Base-by-base conservation (phyloP, 2,113 vertebrate genomes). In the Caranx ignobilis region DNA sequence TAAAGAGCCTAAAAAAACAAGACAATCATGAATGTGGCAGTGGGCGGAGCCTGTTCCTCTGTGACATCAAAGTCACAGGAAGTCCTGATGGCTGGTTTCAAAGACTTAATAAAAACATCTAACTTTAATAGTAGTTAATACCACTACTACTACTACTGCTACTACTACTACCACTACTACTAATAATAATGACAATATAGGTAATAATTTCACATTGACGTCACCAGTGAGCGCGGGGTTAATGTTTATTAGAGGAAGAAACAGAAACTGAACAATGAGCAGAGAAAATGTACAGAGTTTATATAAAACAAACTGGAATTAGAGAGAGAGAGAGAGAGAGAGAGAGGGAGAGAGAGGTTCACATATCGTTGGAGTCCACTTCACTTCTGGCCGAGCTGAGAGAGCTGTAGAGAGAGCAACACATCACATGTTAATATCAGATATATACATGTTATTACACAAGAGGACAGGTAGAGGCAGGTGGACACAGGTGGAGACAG, bases 321-420 rank as follows among this genome's bases (percentile, higher is more conserved):
- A 91, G 84, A 78, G 75, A 71, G 59, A 47, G 79, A 91, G 83
- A 50, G 32, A 91, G 82, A 77, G 74, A 71, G 55, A 32, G 18
- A 91, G 84, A 79, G 77, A 68, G 45, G 31, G 31, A 91, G 32
- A 52, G n/a, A 18, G 63, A 59, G 65, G 34, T 81, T 70, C 57
- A 55, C 50, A 59, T 63, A 0, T 62, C 2, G 63, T 16, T 18
- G 73, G 69, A 6, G 65, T 71, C 68, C 67, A 6, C 12, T 7
- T 92, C 94, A 98, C 89, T 98, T 99, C 77, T 98, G 96, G 85
- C 98, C 97, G 80, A 99, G 96, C 6, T 96, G 96, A 66, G 98
- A 97, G 67, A 99, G 95, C 98, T 99, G 91, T 87, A 94, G 72
- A 82, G 15, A 72, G 83, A 57, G 10, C 3, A n/a, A 47, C 1